Evolutionary conservation across 2,113 vertebrate species (phyloP).

Genomic region (Hippocampus comes): DNA sequence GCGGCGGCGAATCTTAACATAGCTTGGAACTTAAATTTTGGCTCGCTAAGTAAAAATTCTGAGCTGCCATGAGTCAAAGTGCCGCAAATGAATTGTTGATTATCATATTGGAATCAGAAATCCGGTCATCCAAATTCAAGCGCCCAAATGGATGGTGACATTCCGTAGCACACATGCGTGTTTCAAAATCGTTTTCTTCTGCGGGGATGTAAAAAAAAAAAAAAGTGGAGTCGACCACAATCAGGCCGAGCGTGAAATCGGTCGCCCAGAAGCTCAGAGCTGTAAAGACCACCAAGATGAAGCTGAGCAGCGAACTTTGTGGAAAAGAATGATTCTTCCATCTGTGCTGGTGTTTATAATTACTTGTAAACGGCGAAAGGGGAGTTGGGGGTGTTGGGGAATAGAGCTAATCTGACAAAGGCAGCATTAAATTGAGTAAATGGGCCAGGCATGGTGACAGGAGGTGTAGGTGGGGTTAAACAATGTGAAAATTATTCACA

Average conservation of each 20-base stretch:
- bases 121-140: not conserved
- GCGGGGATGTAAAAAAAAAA: not conserved
- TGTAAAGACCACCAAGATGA: conserved; percentile 38
- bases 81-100: not conserved
- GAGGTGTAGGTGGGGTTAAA: conserved; percentile 6
- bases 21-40: too few relatives aligned
- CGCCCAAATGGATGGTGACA: not conserved
- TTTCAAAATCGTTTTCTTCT: not conserved
- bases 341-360: conserved; percentile 63
- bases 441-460: conserved; percentile 31
- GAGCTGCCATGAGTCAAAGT: not conserved
- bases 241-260: not conserved
- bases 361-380: conserved; percentile 49
- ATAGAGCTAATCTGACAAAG: conserved; percentile 60
- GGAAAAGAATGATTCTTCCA: conserved; percentile 50
- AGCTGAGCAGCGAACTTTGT: conserved; percentile 38
- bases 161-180: not conserved
- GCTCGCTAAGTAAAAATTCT: not conserved
- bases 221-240: not conserved
- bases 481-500: conserved; percentile 33
- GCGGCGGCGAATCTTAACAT: too few relatives aligned
- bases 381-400: not conserved
- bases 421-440: conserved; percentile 45
- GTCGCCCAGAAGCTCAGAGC: conserved; percentile 17
- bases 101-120: not conserved